phyloP scores from a whole-genome alignment of 1,140 invertebrate species.

The Plectrocnemia conspersa region DNA sequence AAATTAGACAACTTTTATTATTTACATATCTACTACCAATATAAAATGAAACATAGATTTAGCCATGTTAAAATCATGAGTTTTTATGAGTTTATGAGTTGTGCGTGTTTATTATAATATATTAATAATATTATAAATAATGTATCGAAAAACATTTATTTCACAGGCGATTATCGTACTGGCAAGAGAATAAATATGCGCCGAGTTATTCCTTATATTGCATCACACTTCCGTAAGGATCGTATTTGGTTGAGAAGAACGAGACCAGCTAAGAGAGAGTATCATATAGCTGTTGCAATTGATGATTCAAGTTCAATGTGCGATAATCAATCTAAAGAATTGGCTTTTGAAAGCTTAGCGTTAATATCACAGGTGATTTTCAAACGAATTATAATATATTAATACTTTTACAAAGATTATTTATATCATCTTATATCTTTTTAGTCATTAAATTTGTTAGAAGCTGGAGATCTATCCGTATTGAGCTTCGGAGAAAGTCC shows the following conservation, averaged over 20 bases:
- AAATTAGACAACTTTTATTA: too few relatives aligned
- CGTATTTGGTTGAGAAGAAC: conserved; percentile 97
- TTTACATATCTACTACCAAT: too few relatives aligned
- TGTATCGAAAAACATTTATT: too few relatives aligned
- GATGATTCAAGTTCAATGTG: conserved; percentile 95
- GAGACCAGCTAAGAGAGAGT: conserved; percentile 92
- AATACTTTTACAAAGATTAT: not conserved
- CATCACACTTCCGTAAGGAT: conserved; percentile 97
- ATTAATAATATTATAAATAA: too few relatives aligned
- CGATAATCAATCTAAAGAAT: conserved; percentile 81
- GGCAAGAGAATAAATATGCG: conserved; percentile 98
- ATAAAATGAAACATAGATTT: too few relatives aligned
- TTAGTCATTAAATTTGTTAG: conserved; percentile 84
- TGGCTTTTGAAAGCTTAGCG: conserved; percentile 92
- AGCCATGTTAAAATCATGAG: not conserved
- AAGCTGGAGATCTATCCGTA: conserved; percentile 87
- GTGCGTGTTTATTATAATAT: not conserved
- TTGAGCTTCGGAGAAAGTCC: conserved; percentile 89
- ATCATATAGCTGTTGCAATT: conserved; percentile 94
- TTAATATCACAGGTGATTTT: conserved; percentile 67
- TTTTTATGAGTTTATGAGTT: not conserved
- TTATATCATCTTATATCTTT: conserved; percentile 26
- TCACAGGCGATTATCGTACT: conserved; percentile 81
- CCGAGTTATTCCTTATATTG: conserved; percentile 93
- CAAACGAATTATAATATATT: not conserved